Base-by-base conservation (phyloP, 1,140 invertebrate genomes). In the Halyomorpha halys region DNA sequence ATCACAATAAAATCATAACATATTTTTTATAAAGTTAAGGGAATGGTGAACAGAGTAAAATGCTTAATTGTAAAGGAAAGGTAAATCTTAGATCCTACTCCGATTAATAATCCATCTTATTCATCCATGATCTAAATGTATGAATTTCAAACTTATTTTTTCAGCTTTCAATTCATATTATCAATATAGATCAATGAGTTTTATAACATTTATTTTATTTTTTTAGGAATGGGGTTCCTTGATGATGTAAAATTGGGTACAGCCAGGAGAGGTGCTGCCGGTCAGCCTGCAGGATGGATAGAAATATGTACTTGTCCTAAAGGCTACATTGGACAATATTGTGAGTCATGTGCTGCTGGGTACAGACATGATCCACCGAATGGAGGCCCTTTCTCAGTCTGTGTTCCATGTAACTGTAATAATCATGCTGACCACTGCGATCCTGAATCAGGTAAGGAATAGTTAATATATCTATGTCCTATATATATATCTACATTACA, bases 401-500 rank as follows among this genome's bases (percentile, higher is more conserved):
- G 97, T 75, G 88, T 98, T 21, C 89, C 90, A 51, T 99, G 97
- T 74, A 89, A 95, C 69, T 99, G 97, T 73, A 93, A 98, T 69
- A 85, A 86, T 2, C 96, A 99, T 73, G 94, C 95, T 0, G 89
- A 95, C 64, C 90, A 90, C 69, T 98, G 97, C 77, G 95, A 98
- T 71, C 86, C 91, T 11, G 91, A 96, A 71, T 91, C 91, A 56
- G 94, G 90, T 87, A 74, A 72, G 11, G 11, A 39, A 39, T 11
- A 30, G 5, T 39, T 39, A 39, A 39, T 39, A 13, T 13, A 39
- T 39, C 11, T 39, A 39, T 11, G 11, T n/a, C n/a, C n/a, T n/a
- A n/a, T n/a, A n/a, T n/a, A n/a, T n/a, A n/a, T n/a, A n/a, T n/a
- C 34, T 13, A 11, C 13, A 49, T 49, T n/a, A 49, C 34, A 11